Conservation (phyloP, 1,140 invertebrate species). For the Drosophila pruinosa region DNA sequence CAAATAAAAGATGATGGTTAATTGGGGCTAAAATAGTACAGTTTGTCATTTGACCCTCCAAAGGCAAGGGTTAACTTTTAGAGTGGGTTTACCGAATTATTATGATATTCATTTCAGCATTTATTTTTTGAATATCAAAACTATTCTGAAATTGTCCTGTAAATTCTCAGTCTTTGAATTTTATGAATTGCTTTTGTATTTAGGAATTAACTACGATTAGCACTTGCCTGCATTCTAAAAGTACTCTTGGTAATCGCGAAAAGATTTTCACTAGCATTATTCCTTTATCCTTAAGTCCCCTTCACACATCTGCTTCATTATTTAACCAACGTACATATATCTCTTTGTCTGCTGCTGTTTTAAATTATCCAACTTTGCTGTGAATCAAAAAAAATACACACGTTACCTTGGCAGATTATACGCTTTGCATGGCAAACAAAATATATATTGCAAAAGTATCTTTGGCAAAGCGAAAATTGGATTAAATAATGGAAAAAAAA, state of each 20-base stretch:
- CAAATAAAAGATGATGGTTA: background rate
- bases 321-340: background rate
- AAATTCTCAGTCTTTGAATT: background rate
- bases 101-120: background rate
- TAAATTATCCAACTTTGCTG: background rate
- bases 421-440: constrained; percentile 10
- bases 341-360: background rate
- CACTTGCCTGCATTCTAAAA: no score
- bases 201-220: no score
- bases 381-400: background rate
- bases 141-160: background rate
- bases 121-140: background rate
- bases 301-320: background rate
- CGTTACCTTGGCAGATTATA: constrained; percentile 33
- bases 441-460: constrained; percentile 14
- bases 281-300: background rate
- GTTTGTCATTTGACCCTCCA: background rate
- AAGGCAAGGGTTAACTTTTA: background rate
- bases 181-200: no score
- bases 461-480: constrained; percentile 1
- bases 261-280: no score
- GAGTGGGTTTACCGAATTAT: background rate
- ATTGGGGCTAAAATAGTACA: background rate
- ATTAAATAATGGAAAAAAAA: constrained; percentile 1
- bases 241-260: no score